Base-by-base conservation (phyloP, 2,113 vertebrate genomes). In the Columbina picui region DNA sequence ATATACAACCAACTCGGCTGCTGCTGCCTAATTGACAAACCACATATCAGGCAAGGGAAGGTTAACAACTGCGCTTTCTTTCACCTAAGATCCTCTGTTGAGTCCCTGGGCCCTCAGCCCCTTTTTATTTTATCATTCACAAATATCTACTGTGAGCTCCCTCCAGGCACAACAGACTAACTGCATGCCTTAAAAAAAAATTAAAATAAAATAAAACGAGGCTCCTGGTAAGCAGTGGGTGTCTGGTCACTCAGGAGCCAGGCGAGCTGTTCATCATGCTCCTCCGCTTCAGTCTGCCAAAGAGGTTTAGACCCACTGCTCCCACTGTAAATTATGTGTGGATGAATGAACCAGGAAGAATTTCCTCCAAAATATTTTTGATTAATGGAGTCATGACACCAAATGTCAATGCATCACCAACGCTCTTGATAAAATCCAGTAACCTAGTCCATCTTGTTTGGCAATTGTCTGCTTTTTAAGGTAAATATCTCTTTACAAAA, bases 21-120 rank as follows among this genome's bases (percentile, higher is more conserved):
- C 96, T 97, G 82, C 92, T 97, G 91, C 90, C 43, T 97, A 97
- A 98, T 95, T 96, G 96, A 98, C 94, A 97, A 98, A 98, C 96
- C 98, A 98, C 97, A 45, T 94, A 94, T 90, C 96, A 93, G 87
- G 83, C 92, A 93, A 78, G 94, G 75, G 43, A 63, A 97, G 91
- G 94, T 96, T 95, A 98, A 95, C 87, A 97, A 97, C 94, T 96
- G 41, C 0, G 65, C 95, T 97, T 94, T 97, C 93, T 97, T 96
- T 94, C 94, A 90, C 96, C 89, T 91, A 78, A 96, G 86, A 97
- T 82, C 77, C 90, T 97, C 95, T 67, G 88, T 50, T 96, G 93
- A 96, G 91, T 79, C 90, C 34, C 75, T 82, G 76, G 25, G 89
- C 95, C 85, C 90, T 93, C 82, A 87, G 77, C 12, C 49, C 57